Base-by-base conservation (phyloP, 2,113 vertebrate genomes). In the Suricata suricatta region DNA sequence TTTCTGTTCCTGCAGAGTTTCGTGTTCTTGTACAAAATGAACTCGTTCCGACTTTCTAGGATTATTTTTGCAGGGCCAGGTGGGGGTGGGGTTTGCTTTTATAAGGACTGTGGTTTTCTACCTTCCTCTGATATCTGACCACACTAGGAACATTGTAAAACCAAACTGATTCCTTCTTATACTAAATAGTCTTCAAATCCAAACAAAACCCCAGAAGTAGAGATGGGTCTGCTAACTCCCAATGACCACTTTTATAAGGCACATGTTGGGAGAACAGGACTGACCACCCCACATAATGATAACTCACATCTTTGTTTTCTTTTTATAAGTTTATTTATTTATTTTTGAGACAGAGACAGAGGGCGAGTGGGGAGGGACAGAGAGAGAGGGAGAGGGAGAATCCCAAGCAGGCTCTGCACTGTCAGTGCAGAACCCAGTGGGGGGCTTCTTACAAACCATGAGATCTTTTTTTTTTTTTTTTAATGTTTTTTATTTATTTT, bases 181-280 rank as follows among this genome's bases (percentile, higher is more conserved):
- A 9, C 5, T 60, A 41, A 80, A 66, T 29, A 33, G n/a, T 47
- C 88, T 84, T 86, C 44, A 90, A 85, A 87, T n/a, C 14, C 74
- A 63, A 50, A 33, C 3, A 21, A 57, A 47, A 52, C 7, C 25
- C 72, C 29, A 33, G 50, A 89, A 60, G 25, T 72, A 5, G 52
- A 31, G 11, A 14, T 60, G 60, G 31, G 29, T 27, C 15, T 0
- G 1, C 1, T 0, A 14, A 9, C 19, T n/a, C 31, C 29, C 9
- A 25, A 38, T 35, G 60, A 52, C 23, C 0, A 0, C 69, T 11
- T 66, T 23, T 27, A 1, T 14, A 5, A 63, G 57, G 35, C 14
- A 66, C 13, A 0, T 12, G 0, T 29, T 27, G 63, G 47, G 14
- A 27, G 12, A 9, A 0, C 19, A 25, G 72, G 23, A 38, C 29